Percentiles rank a stretch among this genome's conserved stretches.
These are phyloP conservation scores for Anodontia alba DNA, from an alignment of 2,888 invertebrate species.

Conservation along the genomic window DNA sequence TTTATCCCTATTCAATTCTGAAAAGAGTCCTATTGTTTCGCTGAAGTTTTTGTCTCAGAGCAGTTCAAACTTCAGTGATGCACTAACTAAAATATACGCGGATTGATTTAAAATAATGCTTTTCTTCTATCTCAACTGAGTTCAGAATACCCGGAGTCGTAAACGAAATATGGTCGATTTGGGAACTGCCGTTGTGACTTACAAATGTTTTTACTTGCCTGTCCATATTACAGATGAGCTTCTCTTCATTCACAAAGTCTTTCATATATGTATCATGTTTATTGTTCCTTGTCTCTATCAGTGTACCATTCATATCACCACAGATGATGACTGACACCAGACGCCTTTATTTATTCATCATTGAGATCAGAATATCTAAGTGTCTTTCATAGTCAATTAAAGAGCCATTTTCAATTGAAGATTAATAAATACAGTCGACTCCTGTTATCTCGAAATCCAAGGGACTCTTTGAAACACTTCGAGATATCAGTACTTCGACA, in stretches of 20 bases:
- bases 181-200: neutral
- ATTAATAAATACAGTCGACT: neutral
- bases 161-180: neutral
- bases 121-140: neutral
- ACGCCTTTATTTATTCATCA: neutral
- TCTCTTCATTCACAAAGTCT: neutral
- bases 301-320: neutral
- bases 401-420: neutral
- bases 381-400: neutral
- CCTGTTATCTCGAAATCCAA: no score
- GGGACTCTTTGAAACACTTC: no score
- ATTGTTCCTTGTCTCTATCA: neutral
- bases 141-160: neutral
- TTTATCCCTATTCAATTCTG: no score
- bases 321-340: neutral
- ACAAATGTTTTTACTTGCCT: neutral
- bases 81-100: no score
- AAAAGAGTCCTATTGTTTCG: no score
- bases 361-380: neutral
- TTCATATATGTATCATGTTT: neutral
- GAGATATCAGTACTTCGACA: no score
- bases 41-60: neutral
- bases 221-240: neutral
- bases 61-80: neutral
- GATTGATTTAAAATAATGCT: neutral